A percentile compares a stretch with the other conserved stretches of the same genome.
phyloP scores from a whole-genome alignment of 2,797 vertebrate genomes.

The Neosalanx taihuensis region DNA sequence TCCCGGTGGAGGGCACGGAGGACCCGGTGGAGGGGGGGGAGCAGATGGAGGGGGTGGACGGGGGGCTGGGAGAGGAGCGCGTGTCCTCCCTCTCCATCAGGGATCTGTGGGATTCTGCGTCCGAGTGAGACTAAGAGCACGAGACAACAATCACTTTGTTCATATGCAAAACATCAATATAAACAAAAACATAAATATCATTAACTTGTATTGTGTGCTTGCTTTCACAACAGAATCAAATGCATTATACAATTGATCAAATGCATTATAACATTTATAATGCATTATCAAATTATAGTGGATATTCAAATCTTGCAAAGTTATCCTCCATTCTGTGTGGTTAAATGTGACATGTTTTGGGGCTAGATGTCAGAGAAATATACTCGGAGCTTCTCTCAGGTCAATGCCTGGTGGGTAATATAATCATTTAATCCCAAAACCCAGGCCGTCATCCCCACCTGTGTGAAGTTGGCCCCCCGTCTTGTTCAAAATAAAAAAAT shows the following conservation, averaged over 20 bases:
- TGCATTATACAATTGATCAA: too few species aligned
- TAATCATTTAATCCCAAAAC: background rate
- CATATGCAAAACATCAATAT: background rate
- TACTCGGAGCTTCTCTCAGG: background rate
- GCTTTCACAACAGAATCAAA: background rate
- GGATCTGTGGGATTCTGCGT: conserved; percentile 86
- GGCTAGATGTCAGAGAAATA: background rate
- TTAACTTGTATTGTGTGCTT: background rate
- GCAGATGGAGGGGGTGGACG: conserved; percentile 90
- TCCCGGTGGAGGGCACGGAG: conserved; percentile 84
- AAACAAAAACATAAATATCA: background rate
- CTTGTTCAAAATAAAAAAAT: too few species aligned
- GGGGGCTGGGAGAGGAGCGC: conserved; percentile 85
- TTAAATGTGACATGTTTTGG: background rate
- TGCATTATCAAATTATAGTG: too few species aligned
- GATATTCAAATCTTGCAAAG: background rate
- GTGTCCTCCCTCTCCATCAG: conserved; percentile 86
- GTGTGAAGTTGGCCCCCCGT: too few species aligned
- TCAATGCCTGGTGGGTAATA: background rate
- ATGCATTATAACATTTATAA: too few species aligned
- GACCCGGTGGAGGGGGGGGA: conserved; percentile 87
- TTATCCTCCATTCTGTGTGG: background rate
- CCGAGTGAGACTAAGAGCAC: conserved; percentile 83
- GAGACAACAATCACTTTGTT: background rate
- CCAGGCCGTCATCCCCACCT: too few species aligned